Evolutionary conservation across 2,113 vertebrate species (phyloP).

Genomic region (Pholis gunnellus): DNA sequence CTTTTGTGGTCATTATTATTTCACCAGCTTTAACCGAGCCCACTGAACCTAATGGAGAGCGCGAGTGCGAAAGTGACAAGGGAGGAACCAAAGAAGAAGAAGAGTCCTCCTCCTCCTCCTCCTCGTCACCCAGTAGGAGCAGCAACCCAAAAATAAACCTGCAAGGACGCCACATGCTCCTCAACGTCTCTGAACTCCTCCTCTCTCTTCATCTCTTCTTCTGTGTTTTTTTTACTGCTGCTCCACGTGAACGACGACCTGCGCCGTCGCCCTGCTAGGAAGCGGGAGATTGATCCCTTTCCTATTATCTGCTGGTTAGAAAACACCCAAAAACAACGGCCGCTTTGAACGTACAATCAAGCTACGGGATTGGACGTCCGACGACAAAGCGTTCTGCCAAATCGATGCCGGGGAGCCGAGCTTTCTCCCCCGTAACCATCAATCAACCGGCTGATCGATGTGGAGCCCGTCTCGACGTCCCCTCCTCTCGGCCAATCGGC

Average conservation of each 20-base stretch:
- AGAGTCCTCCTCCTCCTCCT: conserved; percentile 50
- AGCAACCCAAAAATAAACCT: conserved; percentile 75
- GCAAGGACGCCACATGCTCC: conserved; percentile 76
- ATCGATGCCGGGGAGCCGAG: conserved; percentile 24
- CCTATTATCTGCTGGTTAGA: conserved; percentile 19
- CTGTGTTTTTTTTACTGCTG: neutral
- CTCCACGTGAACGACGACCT: conserved; percentile 21
- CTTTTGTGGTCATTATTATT: conserved; percentile 4
- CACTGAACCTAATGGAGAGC: conserved; percentile 32
- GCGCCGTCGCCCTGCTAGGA: neutral
- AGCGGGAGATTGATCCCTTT: conserved; percentile 28
- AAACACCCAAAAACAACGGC: conserved; percentile 15
- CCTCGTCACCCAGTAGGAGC: conserved; percentile 66
- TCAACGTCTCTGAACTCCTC: conserved; percentile 27
- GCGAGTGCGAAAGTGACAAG: conserved; percentile 19
- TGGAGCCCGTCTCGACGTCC: neutral
- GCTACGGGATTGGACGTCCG: conserved; percentile 26
- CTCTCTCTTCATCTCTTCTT: conserved; percentile 22
- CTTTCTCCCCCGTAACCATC: conserved; percentile 41
- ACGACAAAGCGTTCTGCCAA: conserved; percentile 52
- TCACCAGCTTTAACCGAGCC: conserved; percentile 21
- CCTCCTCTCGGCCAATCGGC: conserved; percentile 30
- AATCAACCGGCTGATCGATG: conserved; percentile 54
- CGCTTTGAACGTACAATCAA: conserved; percentile 23
- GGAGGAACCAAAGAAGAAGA: conserved; percentile 32